phyloP scores from a whole-genome alignment of 2,113 vertebrate species.

The Cichladusa arquata region DNA sequence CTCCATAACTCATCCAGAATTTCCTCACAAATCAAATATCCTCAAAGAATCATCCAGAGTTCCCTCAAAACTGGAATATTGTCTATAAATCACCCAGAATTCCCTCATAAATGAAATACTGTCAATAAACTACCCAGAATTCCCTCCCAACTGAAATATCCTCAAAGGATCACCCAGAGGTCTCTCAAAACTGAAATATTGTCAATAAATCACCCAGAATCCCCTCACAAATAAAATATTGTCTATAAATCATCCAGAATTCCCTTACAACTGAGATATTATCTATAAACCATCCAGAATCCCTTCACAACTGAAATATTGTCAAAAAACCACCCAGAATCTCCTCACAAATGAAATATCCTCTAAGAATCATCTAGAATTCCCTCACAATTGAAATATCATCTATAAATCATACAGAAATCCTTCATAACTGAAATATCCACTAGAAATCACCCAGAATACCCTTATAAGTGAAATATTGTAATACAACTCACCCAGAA shows the following conservation, averaged over 20 bases:
- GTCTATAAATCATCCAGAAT: fast-evolving
- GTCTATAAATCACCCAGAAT: not conserved
- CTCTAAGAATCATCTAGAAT: fast-evolving
- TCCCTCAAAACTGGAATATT: not conserved
- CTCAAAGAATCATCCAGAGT: fast-evolving
- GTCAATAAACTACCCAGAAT: fast-evolving
- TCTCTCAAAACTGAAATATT: fast-evolving
- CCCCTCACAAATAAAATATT: fast-evolving
- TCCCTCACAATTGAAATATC: not conserved
- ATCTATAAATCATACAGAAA: fast-evolving
- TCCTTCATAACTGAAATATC: too few relatives aligned
- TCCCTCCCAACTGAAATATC: too few relatives aligned
- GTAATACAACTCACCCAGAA: not conserved
- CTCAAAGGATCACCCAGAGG: not conserved
- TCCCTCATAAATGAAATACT: not conserved
- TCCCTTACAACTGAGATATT: fast-evolving
- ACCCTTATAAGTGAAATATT: not conserved
- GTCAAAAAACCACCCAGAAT: fast-evolving
- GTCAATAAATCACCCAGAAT: fast-evolving
- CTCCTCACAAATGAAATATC: too few relatives aligned
- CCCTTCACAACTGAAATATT: not conserved
- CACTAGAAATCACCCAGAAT: too few relatives aligned
- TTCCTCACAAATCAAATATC: not conserved
- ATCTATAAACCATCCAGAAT: fast-evolving
- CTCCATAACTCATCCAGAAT: not conserved